A percentile compares a stretch with the other conserved stretches of the same genome.
These are phyloP conservation scores for Cenopis cana DNA, from an alignment of 2,888 invertebrate species.

Conservation along the genomic window DNA sequence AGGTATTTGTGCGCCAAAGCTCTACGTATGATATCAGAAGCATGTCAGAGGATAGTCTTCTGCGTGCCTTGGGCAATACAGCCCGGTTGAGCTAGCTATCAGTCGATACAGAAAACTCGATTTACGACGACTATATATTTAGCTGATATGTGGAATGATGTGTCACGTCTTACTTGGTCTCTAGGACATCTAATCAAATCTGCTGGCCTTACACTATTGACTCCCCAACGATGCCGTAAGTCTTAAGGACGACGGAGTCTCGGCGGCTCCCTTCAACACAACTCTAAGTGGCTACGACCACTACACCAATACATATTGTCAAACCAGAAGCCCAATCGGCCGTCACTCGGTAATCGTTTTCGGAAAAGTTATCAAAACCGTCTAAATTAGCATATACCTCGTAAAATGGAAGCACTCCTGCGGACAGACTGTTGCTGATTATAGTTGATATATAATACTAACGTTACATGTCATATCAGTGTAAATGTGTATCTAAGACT, in stretches of 20 bases:
- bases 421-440: slow-evolving; percentile 83
- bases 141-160: slow-evolving; percentile 83
- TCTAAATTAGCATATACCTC: slow-evolving; percentile 76
- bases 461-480: slow-evolving; percentile 41
- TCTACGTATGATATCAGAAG: slow-evolving; percentile 76
- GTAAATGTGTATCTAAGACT: slow-evolving; percentile 31
- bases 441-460: slow-evolving; percentile 49
- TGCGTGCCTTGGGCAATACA: slow-evolving; percentile 48
- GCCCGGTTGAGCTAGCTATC: slow-evolving; percentile 18
- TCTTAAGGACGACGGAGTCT: slow-evolving; percentile 22
- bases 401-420: slow-evolving; percentile 84
- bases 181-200: slow-evolving; percentile 53
- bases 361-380: slow-evolving; percentile 70
- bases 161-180: slow-evolving; percentile 80
- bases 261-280: slow-evolving; percentile 16
- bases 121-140: slow-evolving; percentile 62
- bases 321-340: slow-evolving; percentile 67
- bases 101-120: slow-evolving; percentile 39
- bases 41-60: slow-evolving; percentile 54
- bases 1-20: slow-evolving; percentile 81
- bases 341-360: slow-evolving; percentile 57
- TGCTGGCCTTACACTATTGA: slow-evolving; percentile 18
- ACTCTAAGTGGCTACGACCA: slow-evolving; percentile 49
- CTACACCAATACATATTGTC: slow-evolving; percentile 68
- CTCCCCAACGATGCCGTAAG: background rate